Evolutionary conservation across 37 sponge, comb jelly and placozoan genomes (phyloP), one percentile per base, ranked within the genome.

Genomic region (Beroe forskalii): DNA sequence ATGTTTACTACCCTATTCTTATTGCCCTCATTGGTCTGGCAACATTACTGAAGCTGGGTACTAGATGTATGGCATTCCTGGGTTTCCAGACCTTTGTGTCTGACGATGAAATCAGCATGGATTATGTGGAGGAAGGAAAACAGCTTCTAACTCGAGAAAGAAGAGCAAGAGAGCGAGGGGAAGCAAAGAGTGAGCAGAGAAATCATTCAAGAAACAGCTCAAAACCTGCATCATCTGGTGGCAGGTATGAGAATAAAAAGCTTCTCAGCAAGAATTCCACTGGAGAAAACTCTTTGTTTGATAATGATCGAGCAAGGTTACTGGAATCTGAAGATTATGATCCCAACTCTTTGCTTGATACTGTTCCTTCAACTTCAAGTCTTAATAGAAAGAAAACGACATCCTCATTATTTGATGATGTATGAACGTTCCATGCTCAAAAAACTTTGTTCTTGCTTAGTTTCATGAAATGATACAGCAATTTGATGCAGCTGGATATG

Each of bases 111-210:
- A 94, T 95, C 76, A 94, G 96, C 33, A 91, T 91, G 23, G 97
- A 97, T 44, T 95, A 90, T 55, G 93, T 97, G 28, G 94, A 94
- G 62, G 96, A 97, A 64, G 97, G 97, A 32, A 97, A 97, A 76
- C 92, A 94, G 22, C 92, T 94, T 30, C 92, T 95, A 89, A 95
- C 91, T 41, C 75, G 94, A 95, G 86, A 80, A 23, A 41, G 86
- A 23, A 41, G 86, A 3, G 40, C 40, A 23, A 80, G 48, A 23
- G 86, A 80, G 3, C 23, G 86, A 8, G 86, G 86, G 0, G 66
- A 64, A 23, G 86, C 48, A 6, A 42, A 25, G 35, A 36, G 40
- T 17, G 76, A 36, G 3, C 19, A 27, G 22, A 72, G 27, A 37
- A 33, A 4, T 4, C 40, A 28, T 6, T 24, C 37, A 24, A 25